Evolutionary conservation across 2,113 vertebrate species (phyloP).

Genomic region (Apodemus sylvaticus): DNA sequence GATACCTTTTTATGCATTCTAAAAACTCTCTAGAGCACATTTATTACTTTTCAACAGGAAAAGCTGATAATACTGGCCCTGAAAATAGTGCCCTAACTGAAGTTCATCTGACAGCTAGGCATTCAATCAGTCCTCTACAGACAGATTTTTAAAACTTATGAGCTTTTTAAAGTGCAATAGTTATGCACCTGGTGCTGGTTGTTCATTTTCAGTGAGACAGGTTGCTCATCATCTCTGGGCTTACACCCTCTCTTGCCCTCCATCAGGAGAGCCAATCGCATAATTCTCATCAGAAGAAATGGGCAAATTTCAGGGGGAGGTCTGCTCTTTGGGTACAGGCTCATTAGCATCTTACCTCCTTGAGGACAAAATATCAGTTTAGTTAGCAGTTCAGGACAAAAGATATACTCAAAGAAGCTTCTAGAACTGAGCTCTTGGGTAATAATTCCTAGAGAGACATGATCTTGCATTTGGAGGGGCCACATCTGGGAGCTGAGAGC

Average conservation of each 20-base stretch:
- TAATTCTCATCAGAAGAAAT: background rate
- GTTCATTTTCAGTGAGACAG: background rate
- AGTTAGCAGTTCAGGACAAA: background rate
- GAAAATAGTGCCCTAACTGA: background rate
- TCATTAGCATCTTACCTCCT: background rate
- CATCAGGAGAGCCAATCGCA: background rate
- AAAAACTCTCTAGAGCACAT: background rate
- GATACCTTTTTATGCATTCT: background rate
- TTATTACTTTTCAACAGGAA: background rate
- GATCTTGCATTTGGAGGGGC: background rate
- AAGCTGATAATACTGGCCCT: background rate
- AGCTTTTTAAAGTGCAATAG: background rate
- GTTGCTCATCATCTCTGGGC: background rate
- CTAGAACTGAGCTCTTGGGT: background rate
- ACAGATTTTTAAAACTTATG: background rate
- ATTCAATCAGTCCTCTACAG: background rate
- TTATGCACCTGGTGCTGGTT: background rate
- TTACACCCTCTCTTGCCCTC: background rate
- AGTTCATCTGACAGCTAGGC: background rate
- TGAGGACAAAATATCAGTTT: background rate
- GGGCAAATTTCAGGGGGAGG: background rate
- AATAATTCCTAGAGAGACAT: background rate
- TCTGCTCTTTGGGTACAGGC: background rate
- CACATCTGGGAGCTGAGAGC: background rate
- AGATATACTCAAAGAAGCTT: background rate